phyloP scores from a whole-genome alignment of 2,113 vertebrate genomes.

The Seriola quinqueradiata region DNA sequence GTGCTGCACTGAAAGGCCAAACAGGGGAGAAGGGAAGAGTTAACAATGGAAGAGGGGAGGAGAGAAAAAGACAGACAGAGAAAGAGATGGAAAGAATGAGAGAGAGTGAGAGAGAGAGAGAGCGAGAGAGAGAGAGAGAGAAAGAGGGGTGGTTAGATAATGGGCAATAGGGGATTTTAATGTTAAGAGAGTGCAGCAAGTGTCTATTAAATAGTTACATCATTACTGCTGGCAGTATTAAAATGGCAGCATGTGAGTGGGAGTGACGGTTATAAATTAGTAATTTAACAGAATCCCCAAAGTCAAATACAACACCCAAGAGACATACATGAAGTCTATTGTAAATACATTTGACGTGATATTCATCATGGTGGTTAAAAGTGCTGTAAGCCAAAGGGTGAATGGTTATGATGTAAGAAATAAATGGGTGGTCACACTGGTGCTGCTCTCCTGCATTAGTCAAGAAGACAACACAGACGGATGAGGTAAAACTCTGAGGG shows the following conservation, averaged over 20 bases:
- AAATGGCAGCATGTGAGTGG: conserved; percentile 64
- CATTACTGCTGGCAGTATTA: conserved; percentile 51
- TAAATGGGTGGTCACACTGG: conserved; percentile 14
- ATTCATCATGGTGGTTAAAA: conserved; percentile 8
- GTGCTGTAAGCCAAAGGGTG: conserved; percentile 23
- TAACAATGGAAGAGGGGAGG: conserved; percentile 77
- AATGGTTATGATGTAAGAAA: conserved; percentile 8
- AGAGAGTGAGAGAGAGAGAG: conserved; percentile 49
- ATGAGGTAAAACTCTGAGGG: background rate
- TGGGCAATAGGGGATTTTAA: conserved; percentile 61
- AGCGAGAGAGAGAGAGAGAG: conserved; percentile 45
- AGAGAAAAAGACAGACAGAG: conserved; percentile 54
- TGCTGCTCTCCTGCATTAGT: background rate
- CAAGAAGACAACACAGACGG: background rate
- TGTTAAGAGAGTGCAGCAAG: conserved; percentile 69
- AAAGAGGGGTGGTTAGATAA: conserved; percentile 65
- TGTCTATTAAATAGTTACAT: conserved; percentile 71
- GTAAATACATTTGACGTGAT: conserved; percentile 40
- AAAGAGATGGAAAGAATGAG: conserved; percentile 43
- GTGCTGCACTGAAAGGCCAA: conserved; percentile 88
- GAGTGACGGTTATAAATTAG: conserved; percentile 45
- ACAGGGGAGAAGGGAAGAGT: conserved; percentile 86
- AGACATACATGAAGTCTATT: conserved; percentile 13
- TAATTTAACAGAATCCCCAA: conserved; percentile 43
- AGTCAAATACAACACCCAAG: conserved; percentile 39